Base-by-base conservation (phyloP, 2,113 vertebrate species). In the Xyrauchen texanus region DNA sequence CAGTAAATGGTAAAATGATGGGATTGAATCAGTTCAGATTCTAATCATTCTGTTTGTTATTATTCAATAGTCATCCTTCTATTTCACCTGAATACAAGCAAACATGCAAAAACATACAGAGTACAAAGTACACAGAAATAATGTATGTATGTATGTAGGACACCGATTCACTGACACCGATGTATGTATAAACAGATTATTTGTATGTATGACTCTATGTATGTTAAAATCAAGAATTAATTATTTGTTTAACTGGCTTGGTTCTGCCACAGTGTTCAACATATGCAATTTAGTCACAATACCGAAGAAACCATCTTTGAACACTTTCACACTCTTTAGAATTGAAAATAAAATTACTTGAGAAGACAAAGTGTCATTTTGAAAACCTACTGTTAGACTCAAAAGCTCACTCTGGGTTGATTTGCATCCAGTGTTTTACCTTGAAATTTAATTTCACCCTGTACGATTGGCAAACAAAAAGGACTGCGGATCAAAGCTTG, bases 381-480 rank as follows among this genome's bases (percentile, higher is more conserved):
- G 68, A 76, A 70, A 76, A 10, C 34, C 53, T 4, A 15, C 63
- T 61, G 65, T 11, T 21, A 7, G 8, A 69, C 67, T 69, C 8
- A 49, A 69, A 82, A 57, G 21, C 55, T 75, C 53, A 73, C 16
- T 55, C 12, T 10, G 68, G 46, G 10, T 11, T 34, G 68, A 63
- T 63, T 45, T 69, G 55, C 62, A 46, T 61, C 53, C 70, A 15
- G 21, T 3, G 21, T 51, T 63, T 79, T 77, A 77, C 68, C 72
- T 82, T 82, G 72, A 77, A 76, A 82, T 64, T 45, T 42, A 13
- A 13, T 72, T 79, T 67, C 51, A 61, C 49, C 13, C 53, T 67
- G 47, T 52, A 34, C 16, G 4, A 34, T 42, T 57, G 78, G 81
- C 71, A 80, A 80, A 85, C 53, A 60, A 16, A 34, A 68, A 44